These are phyloP conservation scores for Philaenus spumarius DNA, from an alignment of 1,140 invertebrate genomes.

Conservation along the genomic window DNA sequence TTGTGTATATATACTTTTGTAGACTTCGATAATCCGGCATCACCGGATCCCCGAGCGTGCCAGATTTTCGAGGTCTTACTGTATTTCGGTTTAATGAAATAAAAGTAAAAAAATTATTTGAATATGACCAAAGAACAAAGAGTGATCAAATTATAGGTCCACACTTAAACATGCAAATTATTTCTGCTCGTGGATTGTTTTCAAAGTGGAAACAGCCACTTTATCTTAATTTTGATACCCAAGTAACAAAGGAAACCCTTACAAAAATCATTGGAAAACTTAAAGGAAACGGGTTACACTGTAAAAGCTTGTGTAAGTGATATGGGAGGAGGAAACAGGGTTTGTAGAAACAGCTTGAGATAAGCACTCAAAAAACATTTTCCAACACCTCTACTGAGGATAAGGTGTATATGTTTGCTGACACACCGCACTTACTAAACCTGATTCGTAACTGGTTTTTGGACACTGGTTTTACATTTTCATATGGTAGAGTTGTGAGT, in stretches of 20 bases:
- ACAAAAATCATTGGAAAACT: conserved; percentile 4
- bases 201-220: conserved; percentile 10
- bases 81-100: conserved; percentile 9
- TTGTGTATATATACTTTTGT: not conserved
- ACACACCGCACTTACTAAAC: no score
- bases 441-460: no score
- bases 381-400: not conserved
- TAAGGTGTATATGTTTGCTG: conserved; percentile 2
- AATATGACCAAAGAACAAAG: conserved; percentile 9
- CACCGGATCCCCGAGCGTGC: no score
- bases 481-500: not conserved
- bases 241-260: conserved; percentile 7
- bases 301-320: no score
- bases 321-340: conserved; percentile 3
- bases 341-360: not conserved
- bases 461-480: no score
- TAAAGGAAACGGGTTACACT: no score
- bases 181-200: no score
- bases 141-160: conserved; percentile 11
- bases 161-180: conserved; percentile 1
- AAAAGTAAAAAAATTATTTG: not conserved
- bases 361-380: not conserved
- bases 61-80: no score
- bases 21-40: no score
- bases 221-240: conserved; percentile 12